Evolutionary conservation across 2,113 vertebrate species (phyloP), one percentile per base, ranked within the genome.

Genomic region (Australoheros scitulus): DNA sequence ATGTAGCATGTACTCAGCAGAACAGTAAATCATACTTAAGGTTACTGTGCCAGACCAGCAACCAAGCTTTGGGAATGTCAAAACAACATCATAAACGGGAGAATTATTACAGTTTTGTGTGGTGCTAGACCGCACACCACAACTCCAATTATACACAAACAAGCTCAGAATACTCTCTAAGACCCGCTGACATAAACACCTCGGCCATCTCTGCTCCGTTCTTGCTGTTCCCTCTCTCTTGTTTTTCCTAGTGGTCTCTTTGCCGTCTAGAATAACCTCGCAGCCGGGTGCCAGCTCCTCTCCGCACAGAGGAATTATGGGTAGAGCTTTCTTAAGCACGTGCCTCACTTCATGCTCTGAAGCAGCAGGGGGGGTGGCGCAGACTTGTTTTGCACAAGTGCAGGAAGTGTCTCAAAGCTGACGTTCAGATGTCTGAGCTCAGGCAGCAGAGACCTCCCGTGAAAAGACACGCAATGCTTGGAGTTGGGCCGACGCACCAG

Each of bases 131-230:
- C 87, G 43, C 88, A 92, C 85, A 68, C 93, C 89, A 55, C 92
- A 93, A 90, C 92, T 91, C 92, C 91, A 92, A 93, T 91, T 92
- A 90, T 87, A 95, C 92, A 94, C 91, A 94, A 95, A 94, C 94
- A 94, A 94, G 89, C 94, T 94, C 91, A 92, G 91, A 94, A 94
- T 93, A 93, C 82, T 83, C 81, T 89, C 65, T n/a, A 76, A 82
- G 84, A 68, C 84, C 88, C 56, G 24, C 86, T 87, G 89, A 95
- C 93, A 94, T 89, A 89, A 92, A 94, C 92, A 93, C 89, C 91
- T 93, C 83, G 72, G 85, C 83, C 89, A 90, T 88, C 88, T 74
- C 84, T 74, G 47, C 65, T 82, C 52, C 3, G 57, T 70, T 77
- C 61, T 68, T 70, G 63, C 50, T 79, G 61, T 81, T 83, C 84